Evolutionary conservation across 2,888 invertebrate genomes (phyloP).

Genomic region (Drosophila percnosoma): DNA sequence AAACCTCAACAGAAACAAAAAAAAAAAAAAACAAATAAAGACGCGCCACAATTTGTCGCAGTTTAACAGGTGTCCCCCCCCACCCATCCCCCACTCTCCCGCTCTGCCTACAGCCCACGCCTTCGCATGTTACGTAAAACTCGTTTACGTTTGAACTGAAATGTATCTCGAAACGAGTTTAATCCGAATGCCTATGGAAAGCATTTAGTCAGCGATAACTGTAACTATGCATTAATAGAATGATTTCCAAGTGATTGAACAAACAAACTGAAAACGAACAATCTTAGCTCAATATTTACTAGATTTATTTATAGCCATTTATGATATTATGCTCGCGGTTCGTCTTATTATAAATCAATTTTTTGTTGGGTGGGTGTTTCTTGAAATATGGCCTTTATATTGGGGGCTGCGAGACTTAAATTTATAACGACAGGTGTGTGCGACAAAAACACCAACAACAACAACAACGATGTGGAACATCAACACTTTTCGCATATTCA

Average conservation of each 20-base stretch:
- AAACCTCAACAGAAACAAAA: not conserved
- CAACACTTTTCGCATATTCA: conserved; percentile 35
- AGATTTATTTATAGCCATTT: conserved; percentile 20
- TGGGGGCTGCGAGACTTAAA: conserved; percentile 36
- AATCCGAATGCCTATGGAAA: conserved; percentile 47
- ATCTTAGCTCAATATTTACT: not conserved
- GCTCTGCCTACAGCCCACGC: not conserved
- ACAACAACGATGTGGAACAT: conserved; percentile 23
- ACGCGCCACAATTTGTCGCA: conserved; percentile 45
- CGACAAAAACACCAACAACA: not conserved
- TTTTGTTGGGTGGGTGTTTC: conserved; percentile 34
- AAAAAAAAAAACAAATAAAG: not conserved
- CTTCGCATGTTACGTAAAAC: conserved; percentile 19
- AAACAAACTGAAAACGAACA: not conserved
- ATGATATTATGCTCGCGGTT: conserved; percentile 16
- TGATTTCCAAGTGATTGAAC: not conserved
- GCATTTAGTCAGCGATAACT: conserved; percentile 54
- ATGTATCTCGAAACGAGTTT: conserved; percentile 60
- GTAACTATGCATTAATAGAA: conserved; percentile 13
- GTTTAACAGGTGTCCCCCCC: conserved; percentile 22
- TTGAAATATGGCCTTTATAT: conserved; percentile 60
- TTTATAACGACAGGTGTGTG: conserved; percentile 68
- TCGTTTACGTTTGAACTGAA: conserved; percentile 35
- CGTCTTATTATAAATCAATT: conserved; percentile 62
- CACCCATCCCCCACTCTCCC: not conserved